Conservation (phyloP, 2,113 vertebrate species). For the Benitochromis conjunctus region DNA sequence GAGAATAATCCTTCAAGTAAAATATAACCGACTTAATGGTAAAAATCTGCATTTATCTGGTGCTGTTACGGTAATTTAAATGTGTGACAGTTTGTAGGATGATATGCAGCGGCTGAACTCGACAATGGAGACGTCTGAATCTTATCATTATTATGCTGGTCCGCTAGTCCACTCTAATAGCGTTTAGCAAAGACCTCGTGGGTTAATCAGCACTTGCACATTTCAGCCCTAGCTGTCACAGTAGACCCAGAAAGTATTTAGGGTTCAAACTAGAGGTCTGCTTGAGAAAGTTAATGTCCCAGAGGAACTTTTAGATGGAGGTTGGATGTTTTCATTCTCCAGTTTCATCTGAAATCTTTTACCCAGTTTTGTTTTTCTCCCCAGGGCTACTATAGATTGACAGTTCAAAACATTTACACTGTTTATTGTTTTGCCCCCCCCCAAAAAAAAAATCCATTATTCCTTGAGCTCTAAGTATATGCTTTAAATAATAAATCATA, state of each 20-base stretch:
- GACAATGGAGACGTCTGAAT: background rate
- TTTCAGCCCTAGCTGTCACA: constrained; percentile 43
- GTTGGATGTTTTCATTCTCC: constrained; percentile 31
- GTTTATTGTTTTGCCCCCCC: constrained; percentile 57
- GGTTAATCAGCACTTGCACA: constrained; percentile 54
- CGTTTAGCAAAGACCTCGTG: constrained; percentile 22
- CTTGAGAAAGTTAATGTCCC: constrained; percentile 55
- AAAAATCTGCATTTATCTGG: background rate
- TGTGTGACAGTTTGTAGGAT: background rate
- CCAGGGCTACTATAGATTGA: constrained; percentile 52
- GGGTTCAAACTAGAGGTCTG: constrained; percentile 57
- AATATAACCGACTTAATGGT: background rate
- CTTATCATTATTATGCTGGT: constrained; percentile 15
- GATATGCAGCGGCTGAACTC: background rate
- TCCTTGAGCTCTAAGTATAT: constrained; percentile 30
- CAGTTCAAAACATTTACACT: constrained; percentile 58
- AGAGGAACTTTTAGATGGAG: constrained; percentile 55
- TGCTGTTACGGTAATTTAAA: background rate
- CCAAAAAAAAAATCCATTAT: background rate
- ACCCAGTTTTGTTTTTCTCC: constrained; percentile 54
- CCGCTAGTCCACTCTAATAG: constrained; percentile 23
- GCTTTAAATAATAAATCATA: constrained; percentile 66
- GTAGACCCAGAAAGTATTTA: constrained; percentile 39
- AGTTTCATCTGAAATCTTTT: constrained; percentile 55
- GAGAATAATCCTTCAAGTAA: background rate